Percentiles rank a stretch among this genome's conserved stretches.
These are phyloP conservation scores for Platynereis dumerilii DNA, from an alignment of 2,888 invertebrate species.

Conservation along the genomic window DNA sequence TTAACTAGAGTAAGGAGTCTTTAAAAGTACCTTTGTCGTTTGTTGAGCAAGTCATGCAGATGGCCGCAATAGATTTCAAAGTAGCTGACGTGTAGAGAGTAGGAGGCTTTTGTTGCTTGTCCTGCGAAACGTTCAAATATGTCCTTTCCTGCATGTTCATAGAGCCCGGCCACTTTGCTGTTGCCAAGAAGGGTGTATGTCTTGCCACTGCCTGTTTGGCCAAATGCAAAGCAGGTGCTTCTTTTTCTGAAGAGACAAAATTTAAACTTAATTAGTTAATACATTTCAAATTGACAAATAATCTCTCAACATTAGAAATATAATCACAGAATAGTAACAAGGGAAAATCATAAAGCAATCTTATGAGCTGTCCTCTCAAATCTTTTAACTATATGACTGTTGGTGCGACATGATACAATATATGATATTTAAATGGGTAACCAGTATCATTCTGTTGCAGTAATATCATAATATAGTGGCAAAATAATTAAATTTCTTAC, in stretches of 20 bases:
- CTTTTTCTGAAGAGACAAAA: conserved; percentile 45
- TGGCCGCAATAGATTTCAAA: conserved; percentile 63
- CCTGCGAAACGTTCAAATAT: conserved; percentile 49
- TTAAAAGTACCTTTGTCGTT: conserved; percentile 52
- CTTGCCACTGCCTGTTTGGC: conserved; percentile 62
- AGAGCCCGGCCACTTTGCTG: conserved; percentile 52
- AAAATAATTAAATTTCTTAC: conserved; percentile 47
- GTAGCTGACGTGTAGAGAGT: conserved; percentile 60
- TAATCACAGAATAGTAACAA: not conserved
- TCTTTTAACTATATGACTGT: too few relatives aligned
- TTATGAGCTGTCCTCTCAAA: too few relatives aligned
- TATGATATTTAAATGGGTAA: too few relatives aligned
- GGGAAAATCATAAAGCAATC: too few relatives aligned
- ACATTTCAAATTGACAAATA: too few relatives aligned
- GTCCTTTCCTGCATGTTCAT: conserved; percentile 56
- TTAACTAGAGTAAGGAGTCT: not conserved
- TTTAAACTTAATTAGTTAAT: not conserved
- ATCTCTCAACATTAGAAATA: too few relatives aligned
- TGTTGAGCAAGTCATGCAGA: conserved; percentile 61
- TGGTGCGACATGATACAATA: too few relatives aligned
- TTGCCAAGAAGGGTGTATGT: conserved; percentile 61
- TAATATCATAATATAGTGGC: too few relatives aligned
- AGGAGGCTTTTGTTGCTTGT: conserved; percentile 34
- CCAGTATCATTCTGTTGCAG: too few relatives aligned
- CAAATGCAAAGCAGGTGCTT: conserved; percentile 62